Conservation (phyloP, 2,888 invertebrate species). For the Drepana falcataria region DNA sequence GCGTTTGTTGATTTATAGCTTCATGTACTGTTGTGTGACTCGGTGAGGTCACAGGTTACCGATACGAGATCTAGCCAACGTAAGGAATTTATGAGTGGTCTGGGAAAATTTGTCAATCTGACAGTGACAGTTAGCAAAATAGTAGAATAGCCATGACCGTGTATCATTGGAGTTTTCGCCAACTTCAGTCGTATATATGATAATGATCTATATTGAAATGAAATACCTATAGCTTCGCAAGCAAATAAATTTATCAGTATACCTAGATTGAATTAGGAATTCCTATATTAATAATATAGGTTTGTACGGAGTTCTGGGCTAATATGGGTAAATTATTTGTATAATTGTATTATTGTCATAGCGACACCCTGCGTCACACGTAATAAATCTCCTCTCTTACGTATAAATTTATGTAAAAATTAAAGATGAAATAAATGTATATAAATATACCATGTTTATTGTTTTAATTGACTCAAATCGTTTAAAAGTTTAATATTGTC, state of each 20-base stretch:
- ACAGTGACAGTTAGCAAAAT: too few relatives aligned
- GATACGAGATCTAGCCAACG: neutral
- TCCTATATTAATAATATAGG: neutral
- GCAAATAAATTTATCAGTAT: neutral
- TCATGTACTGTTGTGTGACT: neutral
- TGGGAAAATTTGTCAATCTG: too few relatives aligned
- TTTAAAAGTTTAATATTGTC: too few relatives aligned
- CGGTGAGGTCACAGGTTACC: too few relatives aligned
- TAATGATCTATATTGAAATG: too few relatives aligned
- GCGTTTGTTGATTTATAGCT: neutral
- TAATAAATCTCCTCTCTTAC: slow-evolving; percentile 31
- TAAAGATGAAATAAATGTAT: slow-evolving; percentile 48
- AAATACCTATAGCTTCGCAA: neutral
- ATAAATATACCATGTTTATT: slow-evolving; percentile 30
- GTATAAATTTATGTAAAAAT: slow-evolving; percentile 41
- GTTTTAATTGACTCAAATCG: slow-evolving; percentile 2
- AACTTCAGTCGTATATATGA: too few relatives aligned
- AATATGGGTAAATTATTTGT: too few relatives aligned
- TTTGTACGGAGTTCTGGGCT: neutral
- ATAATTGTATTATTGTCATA: slow-evolving; percentile 1
- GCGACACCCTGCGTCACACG: slow-evolving; percentile 17
- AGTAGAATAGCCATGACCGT: too few relatives aligned
- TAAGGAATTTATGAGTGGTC: neutral
- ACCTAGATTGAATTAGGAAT: neutral
- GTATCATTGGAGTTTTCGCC: too few relatives aligned